phyloP scores from a whole-genome alignment of 2,113 vertebrate species.

The Ptilorrhoa leucosticta region DNA sequence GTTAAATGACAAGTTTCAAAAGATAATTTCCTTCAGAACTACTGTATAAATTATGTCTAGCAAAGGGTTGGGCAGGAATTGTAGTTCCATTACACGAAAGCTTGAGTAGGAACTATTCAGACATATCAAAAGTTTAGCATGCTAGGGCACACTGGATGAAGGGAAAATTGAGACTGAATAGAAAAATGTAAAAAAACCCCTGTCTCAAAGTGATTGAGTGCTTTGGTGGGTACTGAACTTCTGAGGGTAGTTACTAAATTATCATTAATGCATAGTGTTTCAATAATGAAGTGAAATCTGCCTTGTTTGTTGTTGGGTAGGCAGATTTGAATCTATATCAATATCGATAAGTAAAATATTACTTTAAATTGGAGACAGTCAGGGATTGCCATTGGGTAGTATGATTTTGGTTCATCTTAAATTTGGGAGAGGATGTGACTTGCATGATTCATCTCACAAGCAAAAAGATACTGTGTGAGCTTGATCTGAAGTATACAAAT shows the following conservation, averaged over 20 bases:
- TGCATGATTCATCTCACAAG: not conserved
- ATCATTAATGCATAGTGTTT: not conserved
- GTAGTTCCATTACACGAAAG: not conserved
- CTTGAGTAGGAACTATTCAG: not conserved
- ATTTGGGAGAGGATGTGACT: fast-evolving
- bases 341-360: not conserved
- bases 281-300: not conserved
- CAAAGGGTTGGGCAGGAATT: not conserved
- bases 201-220: not conserved
- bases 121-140: not conserved
- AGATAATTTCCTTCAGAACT: not conserved
- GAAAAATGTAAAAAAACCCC: not conserved
- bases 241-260: not conserved
- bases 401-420: not conserved
- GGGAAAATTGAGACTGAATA: not conserved
- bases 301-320: not conserved
- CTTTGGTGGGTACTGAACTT: not conserved
- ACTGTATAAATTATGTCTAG: not conserved
- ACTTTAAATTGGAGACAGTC: not conserved
- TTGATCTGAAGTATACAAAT: not conserved
- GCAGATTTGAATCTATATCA: not conserved
- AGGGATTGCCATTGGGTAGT: not conserved
- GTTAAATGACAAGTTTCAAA: not conserved
- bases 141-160: not conserved
- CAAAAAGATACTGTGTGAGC: not conserved